Evolutionary conservation across 2,797 vertebrate species (phyloP).

Genomic region (Cirrhinus mrigala): DNA sequence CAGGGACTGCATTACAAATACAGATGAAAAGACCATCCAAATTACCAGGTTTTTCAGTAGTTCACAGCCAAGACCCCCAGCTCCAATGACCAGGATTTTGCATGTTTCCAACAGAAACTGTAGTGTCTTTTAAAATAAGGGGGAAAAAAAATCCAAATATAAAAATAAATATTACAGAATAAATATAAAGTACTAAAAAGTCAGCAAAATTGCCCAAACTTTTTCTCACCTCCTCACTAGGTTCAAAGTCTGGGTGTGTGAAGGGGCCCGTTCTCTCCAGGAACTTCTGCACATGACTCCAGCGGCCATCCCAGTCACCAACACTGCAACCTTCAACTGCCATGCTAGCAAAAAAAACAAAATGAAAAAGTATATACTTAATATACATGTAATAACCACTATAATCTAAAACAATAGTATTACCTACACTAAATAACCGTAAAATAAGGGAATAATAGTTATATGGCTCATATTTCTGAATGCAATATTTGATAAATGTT

Average conservation of each 20-base stretch:
- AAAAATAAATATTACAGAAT: neutral
- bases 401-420: neutral
- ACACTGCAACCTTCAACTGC: slow-evolving; percentile 91
- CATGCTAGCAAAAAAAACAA: slow-evolving; percentile 90
- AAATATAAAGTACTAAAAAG: neutral
- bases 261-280: slow-evolving; percentile 96
- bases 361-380: neutral
- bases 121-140: slow-evolving; percentile 80
- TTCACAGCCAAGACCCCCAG: slow-evolving; percentile 96
- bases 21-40: neutral
- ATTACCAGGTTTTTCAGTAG: slow-evolving; percentile 98
- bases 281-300: slow-evolving; percentile 98
- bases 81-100: slow-evolving; percentile 94
- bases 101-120: slow-evolving; percentile 96
- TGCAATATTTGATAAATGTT: neutral
- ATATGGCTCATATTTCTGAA: neutral
- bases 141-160: neutral
- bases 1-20: neutral
- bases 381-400: neutral
- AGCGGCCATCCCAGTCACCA: slow-evolving; percentile 95
- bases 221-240: slow-evolving; percentile 92
- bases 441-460: neutral
- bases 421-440: neutral
- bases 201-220: neutral
- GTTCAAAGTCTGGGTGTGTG: slow-evolving; percentile 98